Percentiles rank a stretch among this genome's conserved stretches.
These are phyloP conservation scores for Aleiodes sp. DNA, from an alignment of 1,140 invertebrate genomes.

Conservation along the genomic window DNA sequence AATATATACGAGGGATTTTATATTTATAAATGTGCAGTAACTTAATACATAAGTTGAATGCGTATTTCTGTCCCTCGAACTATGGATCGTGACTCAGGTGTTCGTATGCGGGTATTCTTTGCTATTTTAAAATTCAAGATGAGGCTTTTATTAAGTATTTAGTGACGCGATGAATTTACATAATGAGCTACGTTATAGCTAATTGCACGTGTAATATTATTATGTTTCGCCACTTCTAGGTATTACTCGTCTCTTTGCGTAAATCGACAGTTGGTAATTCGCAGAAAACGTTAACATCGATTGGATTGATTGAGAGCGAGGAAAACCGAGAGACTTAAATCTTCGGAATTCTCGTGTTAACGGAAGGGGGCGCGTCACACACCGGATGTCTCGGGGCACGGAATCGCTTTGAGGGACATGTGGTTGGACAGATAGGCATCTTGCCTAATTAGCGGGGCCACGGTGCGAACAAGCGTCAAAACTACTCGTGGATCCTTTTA, in stretches of 20 bases:
- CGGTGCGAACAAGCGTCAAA: conserved; percentile 33
- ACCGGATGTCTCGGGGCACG: conserved; percentile 33
- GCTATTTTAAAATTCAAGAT: conserved; percentile 29
- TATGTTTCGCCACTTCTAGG: too few species aligned
- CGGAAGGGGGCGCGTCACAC: conserved; percentile 22
- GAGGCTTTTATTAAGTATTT: conserved; percentile 23
- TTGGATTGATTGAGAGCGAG: background rate
- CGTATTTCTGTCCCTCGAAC: background rate
- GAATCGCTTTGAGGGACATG: conserved; percentile 32
- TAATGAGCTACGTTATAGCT: conserved; percentile 25
- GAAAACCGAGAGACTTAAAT: conserved; percentile 45
- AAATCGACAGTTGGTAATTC: background rate
- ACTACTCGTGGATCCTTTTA: conserved; percentile 26
- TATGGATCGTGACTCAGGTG: conserved; percentile 22
- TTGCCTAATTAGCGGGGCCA: conserved; percentile 35
- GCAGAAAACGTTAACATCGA: background rate
- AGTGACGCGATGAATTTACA: conserved; percentile 22
- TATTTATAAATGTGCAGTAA: background rate
- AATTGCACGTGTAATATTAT: conserved; percentile 18
- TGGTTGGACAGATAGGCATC: conserved; percentile 37
- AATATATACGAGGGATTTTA: background rate
- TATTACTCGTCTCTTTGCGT: too few species aligned
- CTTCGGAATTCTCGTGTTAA: conserved; percentile 20
- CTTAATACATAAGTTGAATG: conserved; percentile 6
- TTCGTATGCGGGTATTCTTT: conserved; percentile 16